Evolutionary conservation across 2,888 invertebrate species (phyloP).

Genomic region (Nycteola revayana): DNA sequence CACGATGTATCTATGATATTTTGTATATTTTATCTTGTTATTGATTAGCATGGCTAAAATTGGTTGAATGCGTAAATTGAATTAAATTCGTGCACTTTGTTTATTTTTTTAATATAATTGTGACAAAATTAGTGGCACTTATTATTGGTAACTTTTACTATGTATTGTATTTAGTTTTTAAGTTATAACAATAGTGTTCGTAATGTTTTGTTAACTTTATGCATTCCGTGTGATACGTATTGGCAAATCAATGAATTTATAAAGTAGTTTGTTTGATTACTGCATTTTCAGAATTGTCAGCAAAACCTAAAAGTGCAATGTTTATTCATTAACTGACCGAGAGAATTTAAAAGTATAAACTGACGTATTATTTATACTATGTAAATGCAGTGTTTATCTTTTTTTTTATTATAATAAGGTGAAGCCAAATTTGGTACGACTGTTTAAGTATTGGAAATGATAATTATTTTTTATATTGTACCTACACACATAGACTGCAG

Average conservation of each 20-base stretch:
- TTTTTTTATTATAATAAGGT: slow-evolving; percentile 29
- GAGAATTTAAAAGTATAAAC: slow-evolving; percentile 20
- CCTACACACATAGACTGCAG: slow-evolving; percentile 15
- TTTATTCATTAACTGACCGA: slow-evolving; percentile 39
- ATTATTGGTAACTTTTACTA: slow-evolving; percentile 16
- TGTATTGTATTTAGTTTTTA: slow-evolving; percentile 30
- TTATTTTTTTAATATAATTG: too few relatives aligned
- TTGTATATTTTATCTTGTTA: slow-evolving; percentile 7
- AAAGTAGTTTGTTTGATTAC: slow-evolving; percentile 31
- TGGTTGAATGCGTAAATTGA: slow-evolving; percentile 4
- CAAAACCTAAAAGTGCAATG: slow-evolving; percentile 49
- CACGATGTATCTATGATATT: slow-evolving; percentile 10
- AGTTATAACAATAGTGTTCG: slow-evolving; percentile 29
- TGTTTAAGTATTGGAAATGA: slow-evolving; percentile 6
- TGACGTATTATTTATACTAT: slow-evolving; percentile 17
- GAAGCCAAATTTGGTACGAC: slow-evolving; percentile 30
- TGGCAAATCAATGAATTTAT: slow-evolving; percentile 18
- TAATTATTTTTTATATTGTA: slow-evolving; percentile 20
- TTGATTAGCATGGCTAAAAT: slow-evolving; percentile 14
- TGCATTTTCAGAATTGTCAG: slow-evolving; percentile 53
- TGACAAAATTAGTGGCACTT: too few relatives aligned
- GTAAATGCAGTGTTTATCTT: slow-evolving; percentile 21
- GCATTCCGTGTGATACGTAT: slow-evolving; percentile 28
- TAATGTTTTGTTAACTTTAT: slow-evolving; percentile 22
- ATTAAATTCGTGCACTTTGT: too few relatives aligned